phyloP scores from a whole-genome alignment of 2,797 vertebrate genomes.

The Platalea minor region DNA sequence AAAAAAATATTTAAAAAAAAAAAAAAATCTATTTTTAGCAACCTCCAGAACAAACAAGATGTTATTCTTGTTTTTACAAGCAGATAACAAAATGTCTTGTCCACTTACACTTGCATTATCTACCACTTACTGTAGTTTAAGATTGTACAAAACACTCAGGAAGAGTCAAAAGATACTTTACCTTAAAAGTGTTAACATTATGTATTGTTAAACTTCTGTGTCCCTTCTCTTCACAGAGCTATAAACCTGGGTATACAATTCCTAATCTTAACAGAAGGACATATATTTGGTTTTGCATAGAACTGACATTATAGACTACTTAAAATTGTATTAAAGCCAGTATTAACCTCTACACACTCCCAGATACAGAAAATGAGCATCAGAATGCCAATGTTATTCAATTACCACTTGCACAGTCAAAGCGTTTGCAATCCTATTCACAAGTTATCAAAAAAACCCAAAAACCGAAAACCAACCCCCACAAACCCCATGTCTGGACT shows the following conservation, averaged over 20 bases:
- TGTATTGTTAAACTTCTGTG: fast-evolving
- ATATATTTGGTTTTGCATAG: neutral
- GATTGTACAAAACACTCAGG: neutral
- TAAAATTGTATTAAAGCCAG: neutral
- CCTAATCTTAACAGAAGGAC: neutral
- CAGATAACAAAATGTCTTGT: neutral
- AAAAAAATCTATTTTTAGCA: neutral
- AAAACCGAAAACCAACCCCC: too few species aligned
- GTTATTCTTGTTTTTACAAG: neutral
- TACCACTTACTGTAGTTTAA: neutral
- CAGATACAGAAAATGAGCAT: neutral
- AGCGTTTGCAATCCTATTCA: neutral
- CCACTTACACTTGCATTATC: neutral
- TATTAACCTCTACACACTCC: neutral
- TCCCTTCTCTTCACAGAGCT: neutral
- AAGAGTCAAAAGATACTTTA: neutral
- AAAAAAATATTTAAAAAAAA: neutral
- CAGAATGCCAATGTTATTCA: neutral
- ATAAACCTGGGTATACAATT: neutral
- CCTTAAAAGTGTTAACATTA: neutral
- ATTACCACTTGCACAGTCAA: neutral
- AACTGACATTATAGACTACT: neutral
- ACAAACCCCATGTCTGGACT: neutral
- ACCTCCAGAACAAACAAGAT: neutral
- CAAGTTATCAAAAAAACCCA: neutral